phyloP scores from a whole-genome alignment of 1,140 invertebrate species.

The Melipona quadrifasciata region DNA sequence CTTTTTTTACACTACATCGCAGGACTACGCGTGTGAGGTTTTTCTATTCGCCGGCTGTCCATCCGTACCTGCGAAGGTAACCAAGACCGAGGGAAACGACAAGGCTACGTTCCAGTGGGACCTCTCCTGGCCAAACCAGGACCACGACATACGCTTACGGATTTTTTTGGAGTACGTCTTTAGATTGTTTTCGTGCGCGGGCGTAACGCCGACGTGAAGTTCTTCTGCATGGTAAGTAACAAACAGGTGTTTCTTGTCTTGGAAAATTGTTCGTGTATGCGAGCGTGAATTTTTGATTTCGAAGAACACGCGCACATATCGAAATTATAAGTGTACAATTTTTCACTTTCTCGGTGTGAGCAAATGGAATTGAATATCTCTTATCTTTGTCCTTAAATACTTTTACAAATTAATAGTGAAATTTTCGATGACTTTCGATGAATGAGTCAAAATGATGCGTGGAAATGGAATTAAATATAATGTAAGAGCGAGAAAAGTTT shows the following conservation, averaged over 20 bases:
- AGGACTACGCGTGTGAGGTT: constrained; percentile 58
- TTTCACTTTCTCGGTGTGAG: not conserved
- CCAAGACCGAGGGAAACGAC: constrained; percentile 25
- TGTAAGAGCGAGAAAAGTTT: not conserved
- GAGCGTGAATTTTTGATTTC: not conserved
- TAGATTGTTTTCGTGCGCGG: constrained; percentile 58
- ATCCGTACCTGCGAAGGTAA: constrained; percentile 38
- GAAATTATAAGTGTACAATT: not conserved
- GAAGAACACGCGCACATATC: not conserved
- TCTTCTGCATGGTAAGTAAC: constrained; percentile 74
- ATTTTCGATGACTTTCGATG: not conserved
- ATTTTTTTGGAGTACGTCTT: constrained; percentile 57
- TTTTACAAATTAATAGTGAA: not conserved
- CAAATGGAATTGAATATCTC: not conserved
- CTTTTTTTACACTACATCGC: constrained; percentile 27
- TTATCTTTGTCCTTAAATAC: not conserved
- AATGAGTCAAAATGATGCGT: not conserved
- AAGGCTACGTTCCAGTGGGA: constrained; percentile 12
- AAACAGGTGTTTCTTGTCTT: not conserved
- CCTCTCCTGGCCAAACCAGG: constrained; percentile 21
- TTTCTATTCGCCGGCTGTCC: constrained; percentile 52
- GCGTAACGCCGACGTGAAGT: constrained; percentile 58
- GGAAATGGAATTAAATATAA: not conserved
- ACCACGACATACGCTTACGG: constrained; percentile 22
- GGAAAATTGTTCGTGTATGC: not conserved